Evolutionary conservation across 2,888 invertebrate species (phyloP).

Genomic region (Lasioglossum malachurum): DNA sequence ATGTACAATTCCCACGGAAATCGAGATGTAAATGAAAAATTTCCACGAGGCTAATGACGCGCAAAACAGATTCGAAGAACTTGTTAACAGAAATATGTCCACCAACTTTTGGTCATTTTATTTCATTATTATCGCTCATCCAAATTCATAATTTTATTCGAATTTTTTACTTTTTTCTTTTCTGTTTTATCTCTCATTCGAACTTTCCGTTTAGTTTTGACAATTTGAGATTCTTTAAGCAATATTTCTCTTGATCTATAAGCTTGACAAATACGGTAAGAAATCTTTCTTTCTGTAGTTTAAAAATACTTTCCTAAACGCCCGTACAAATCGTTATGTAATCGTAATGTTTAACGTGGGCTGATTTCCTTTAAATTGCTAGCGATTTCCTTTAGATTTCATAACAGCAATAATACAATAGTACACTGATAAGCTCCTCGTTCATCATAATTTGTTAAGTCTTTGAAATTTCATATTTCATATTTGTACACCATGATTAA

Average conservation of each 20-base stretch:
- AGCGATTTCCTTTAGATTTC: constrained; percentile 63
- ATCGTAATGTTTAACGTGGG: constrained; percentile 36
- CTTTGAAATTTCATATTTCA: constrained; percentile 77
- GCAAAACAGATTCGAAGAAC: constrained; percentile 36
- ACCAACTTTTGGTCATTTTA: constrained; percentile 18
- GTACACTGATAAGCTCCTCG: constrained; percentile 77
- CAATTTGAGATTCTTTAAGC: constrained; percentile 59
- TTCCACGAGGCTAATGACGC: constrained; percentile 38
- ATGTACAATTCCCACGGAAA: constrained; percentile 55
- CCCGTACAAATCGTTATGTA: constrained; percentile 50
- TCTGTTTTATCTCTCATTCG: constrained; percentile 10
- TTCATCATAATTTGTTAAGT: constrained; percentile 75
- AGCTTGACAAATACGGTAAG: constrained; percentile 54
- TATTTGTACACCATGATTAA: constrained; percentile 77
- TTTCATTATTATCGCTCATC: neutral
- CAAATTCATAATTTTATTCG: constrained; percentile 13
- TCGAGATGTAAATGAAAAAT: constrained; percentile 38
- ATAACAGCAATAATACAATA: constrained; percentile 72
- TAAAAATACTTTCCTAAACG: constrained; percentile 64
- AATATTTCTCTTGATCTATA: constrained; percentile 40
- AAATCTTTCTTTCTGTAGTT: constrained; percentile 54
- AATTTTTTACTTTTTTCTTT: constrained; percentile 2
- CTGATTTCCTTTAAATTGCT: constrained; percentile 59
- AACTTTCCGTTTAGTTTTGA: constrained; percentile 27
- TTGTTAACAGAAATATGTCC: constrained; percentile 32